Conservation (phyloP, 2,888 invertebrate genomes). For the Callimorpha dominula region DNA sequence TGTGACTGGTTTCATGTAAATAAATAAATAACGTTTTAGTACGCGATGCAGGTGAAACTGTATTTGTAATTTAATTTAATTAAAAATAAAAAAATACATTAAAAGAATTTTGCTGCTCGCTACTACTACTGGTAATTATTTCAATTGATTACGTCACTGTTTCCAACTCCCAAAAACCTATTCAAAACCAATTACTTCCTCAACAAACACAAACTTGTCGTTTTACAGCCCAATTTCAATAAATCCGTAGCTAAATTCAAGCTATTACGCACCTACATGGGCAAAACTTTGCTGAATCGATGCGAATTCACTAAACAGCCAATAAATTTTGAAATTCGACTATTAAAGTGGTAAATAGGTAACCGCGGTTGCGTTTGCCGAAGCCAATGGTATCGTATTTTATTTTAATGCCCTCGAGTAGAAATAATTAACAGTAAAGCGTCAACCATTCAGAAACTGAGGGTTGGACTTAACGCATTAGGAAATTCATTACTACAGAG, state of each 20-base stretch:
- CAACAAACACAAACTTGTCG: conserved; percentile 23
- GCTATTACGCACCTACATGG: conserved; percentile 31
- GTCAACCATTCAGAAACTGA: conserved; percentile 42
- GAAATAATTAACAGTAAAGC: conserved; percentile 41
- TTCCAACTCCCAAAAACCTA: conserved; percentile 15
- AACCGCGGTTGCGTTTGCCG: conserved; percentile 33
- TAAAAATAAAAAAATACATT: no score
- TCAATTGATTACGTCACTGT: conserved; percentile 4
- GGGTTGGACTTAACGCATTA: conserved; percentile 17
- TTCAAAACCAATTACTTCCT: conserved; percentile 14
- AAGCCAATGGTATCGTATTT: conserved; percentile 39
- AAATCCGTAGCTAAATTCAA: conserved; percentile 21
- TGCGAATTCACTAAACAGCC: conserved; percentile 47
- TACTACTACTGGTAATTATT: background rate
- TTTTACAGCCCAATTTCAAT: conserved; percentile 25
- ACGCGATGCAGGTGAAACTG: no score
- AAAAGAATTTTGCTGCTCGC: background rate
- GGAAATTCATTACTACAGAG: conserved; percentile 8
- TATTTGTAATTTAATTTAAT: no score
- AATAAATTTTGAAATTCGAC: conserved; percentile 46
- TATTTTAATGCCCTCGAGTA: conserved; percentile 37
- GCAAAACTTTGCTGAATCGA: conserved; percentile 38
- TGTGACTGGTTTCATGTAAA: no score
- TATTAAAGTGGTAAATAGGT: conserved; percentile 50
- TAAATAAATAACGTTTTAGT: no score